Base-by-base conservation (phyloP, 2,888 invertebrate genomes). In the Blomia tropicalis region DNA sequence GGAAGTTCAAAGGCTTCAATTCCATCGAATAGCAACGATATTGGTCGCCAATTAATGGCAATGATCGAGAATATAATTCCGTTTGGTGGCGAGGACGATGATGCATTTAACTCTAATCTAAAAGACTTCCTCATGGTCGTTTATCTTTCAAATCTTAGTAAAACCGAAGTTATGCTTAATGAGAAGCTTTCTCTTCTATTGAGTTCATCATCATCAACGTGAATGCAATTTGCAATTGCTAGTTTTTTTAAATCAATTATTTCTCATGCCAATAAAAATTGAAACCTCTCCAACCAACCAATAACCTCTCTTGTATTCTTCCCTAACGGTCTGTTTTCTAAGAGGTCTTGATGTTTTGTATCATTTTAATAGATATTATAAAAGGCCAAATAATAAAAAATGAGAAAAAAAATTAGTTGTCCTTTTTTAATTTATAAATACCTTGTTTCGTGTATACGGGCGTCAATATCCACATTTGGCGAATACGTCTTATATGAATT, bases 81-180 rank as follows among this genome's bases (percentile, higher is more conserved):
- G 63, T 69, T 71, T 14, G 51, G 58, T 44, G 63, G 54, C 11
- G 63, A 63, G 27, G 58, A 63, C 51, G 63, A 60, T 22, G 63
- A 65, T 19, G 43, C 59, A 7, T 29, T 65, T 17, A 66, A 65
- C 43, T 30, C 60, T 23, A 64, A 62, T 59, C 58, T 66, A 11
- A 64, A 65, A 80, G 96, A 96, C 78, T 80, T 96, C 70, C 79
- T 96, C 70, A 96, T 98, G 96, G 91, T 90, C 44, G 84, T 92
- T 70, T 93, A 95, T 51, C 79, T 98, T 65, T 88, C 95, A 17
- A 93, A 95, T 72, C 79, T 98, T 65, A 89, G 92, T 71, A 90
- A 92, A 77, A 92, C 95, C 1, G 95, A 98, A 76, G 80, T 96
- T 70, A 87, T 90, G 72, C 79, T 98, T 61, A 93, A 95, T 75